These are phyloP conservation scores for Rhinolophus sinicus DNA, from an alignment of 2,113 vertebrate species.

Conservation along the genomic window DNA sequence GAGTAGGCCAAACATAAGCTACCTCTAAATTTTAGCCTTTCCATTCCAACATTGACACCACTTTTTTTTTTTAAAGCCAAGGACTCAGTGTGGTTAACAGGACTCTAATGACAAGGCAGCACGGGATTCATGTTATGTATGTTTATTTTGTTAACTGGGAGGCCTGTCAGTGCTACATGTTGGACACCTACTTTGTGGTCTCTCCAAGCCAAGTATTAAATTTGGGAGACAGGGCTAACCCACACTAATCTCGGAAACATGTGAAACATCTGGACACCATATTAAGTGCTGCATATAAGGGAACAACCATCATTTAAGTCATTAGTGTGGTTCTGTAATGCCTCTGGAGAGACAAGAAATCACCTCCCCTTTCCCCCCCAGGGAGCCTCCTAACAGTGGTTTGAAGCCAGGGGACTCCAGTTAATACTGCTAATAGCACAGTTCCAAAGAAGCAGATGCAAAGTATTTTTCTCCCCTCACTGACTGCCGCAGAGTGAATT, in stretches of 20 bases:
- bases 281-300: neutral
- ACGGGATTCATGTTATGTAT: neutral
- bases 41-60: neutral
- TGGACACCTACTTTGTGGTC: neutral
- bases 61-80: constrained; percentile 24
- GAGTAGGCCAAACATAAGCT: constrained; percentile 15
- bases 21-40: neutral
- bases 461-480: neutral
- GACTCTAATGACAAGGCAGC: neutral
- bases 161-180: neutral
- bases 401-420: neutral
- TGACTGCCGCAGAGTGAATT: neutral
- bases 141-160: neutral
- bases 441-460: neutral
- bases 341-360: neutral
- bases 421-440: neutral
- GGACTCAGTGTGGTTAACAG: neutral
- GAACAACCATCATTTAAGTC: neutral
- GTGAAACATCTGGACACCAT: constrained; percentile 16
- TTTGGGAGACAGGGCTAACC: neutral
- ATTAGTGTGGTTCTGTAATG: neutral
- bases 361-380: neutral
- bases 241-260: neutral
- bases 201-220: neutral
- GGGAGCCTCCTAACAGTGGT: neutral